A percentile compares a stretch with the other conserved stretches of the same genome.
Conservation (phyloP, 2,113 vertebrate species). For the Neotragus moschatus region DNA sequence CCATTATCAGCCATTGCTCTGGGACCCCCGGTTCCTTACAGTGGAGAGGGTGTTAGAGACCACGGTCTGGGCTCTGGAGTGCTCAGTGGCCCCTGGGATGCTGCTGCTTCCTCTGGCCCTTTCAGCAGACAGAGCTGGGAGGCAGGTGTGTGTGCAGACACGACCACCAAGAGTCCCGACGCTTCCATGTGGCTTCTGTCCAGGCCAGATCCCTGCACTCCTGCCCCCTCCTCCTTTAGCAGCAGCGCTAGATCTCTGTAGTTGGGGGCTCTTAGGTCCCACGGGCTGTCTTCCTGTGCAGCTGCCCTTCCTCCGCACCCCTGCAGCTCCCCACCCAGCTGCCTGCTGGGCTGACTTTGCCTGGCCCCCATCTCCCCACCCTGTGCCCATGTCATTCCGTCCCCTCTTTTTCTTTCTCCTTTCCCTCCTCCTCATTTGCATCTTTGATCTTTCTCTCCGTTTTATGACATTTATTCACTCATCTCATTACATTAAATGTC, state of each 20-base stretch:
- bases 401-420: neutral
- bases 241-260: neutral
- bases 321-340: too few relatives aligned
- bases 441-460: neutral
- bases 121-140: neutral
- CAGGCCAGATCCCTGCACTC: neutral
- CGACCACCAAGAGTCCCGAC: neutral
- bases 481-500: neutral
- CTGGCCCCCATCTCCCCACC: neutral
- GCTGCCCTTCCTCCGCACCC: neutral
- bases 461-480: neutral
- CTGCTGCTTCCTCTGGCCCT: neutral
- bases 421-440: neutral
- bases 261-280: neutral
- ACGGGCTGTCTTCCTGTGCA: neutral
- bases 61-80: neutral
- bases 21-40: neutral
- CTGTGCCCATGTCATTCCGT: neutral
- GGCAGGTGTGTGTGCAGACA: rapidly evolving
- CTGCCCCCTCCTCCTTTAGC: neutral
- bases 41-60: neutral
- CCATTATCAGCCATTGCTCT: neutral
- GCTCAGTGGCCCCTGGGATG: neutral
- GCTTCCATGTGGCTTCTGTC: neutral
- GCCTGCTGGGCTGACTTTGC: neutral